Conservation (phyloP, 2,113 vertebrate genomes). For the Acrocephalus kingi region DNA sequence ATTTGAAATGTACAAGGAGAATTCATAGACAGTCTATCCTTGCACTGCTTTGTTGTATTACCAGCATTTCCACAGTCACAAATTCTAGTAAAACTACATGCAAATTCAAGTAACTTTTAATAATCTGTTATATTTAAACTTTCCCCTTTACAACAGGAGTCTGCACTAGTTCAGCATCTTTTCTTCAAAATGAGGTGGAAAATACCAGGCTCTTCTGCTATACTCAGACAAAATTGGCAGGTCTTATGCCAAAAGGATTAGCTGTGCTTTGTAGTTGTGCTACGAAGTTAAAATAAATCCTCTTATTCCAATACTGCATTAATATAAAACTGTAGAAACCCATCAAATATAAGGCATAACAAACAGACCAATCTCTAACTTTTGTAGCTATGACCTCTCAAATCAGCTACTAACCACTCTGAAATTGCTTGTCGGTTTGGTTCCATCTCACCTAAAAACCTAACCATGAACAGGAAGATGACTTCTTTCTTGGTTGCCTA, state of each 20-base stretch:
- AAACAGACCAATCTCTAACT: background rate
- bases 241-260: background rate
- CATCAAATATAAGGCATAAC: background rate
- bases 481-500: background rate
- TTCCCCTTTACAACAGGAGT: background rate
- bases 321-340: background rate
- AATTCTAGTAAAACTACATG: background rate
- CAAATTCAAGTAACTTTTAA: background rate
- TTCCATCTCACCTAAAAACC: background rate
- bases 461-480: background rate
- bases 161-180: background rate
- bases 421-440: background rate
- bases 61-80: background rate
- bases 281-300: background rate
- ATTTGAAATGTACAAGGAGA: background rate
- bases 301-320: background rate
- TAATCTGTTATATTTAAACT: background rate
- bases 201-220: background rate
- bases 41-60: background rate
- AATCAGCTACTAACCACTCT: background rate
- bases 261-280: background rate
- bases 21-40: background rate
- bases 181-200: background rate
- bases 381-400: background rate
- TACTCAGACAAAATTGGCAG: background rate